Base-by-base conservation (phyloP, 2,797 vertebrate genomes). In the Chelon auratus region DNA sequence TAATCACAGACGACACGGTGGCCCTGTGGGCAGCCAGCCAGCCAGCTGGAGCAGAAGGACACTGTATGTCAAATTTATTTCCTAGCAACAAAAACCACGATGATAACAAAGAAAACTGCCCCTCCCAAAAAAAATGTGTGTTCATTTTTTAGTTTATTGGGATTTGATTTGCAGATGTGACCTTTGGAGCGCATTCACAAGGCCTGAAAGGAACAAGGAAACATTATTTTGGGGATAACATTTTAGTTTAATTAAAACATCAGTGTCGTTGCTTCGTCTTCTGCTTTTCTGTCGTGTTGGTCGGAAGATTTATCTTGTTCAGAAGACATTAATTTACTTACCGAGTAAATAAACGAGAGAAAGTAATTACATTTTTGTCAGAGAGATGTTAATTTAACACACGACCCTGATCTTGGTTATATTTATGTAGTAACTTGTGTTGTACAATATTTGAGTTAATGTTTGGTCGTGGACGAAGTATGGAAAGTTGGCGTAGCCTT, bases 1-100 rank as follows among this genome's bases (percentile, higher is more conserved):
- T 94, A 94, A 95, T 94, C 83, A 77, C 79, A 60, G 84, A 82
- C 86, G 93, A 94, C 88, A 74, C 66, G 13, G 76, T 68, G 84
- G 83, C 84, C 92, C 82, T 69, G 88, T 72, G 86, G 91, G 93
- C 87, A 67, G 63, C 40, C 78, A 82, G 63, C 40, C 78, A 82
- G 92, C 92, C 91, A 91, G 89, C 80, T 77, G 81, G 70, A 90
- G 85, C 86, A 88, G 86, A 87, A 92, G 87, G 89, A 92, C 87
- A 75, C 59, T 60, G 59, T 57, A 81, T 87, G 91, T 92, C 90
- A 92, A 62, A 84, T 87, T 68, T 83, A 91, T 83, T 91, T 78
- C 83, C 75, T 69, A 77, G 90, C 82, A 87, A 91, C 82, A 87
- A 82, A 78, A 72, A 82, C 11, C 36, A 63, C 15, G 2, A 68